Conservation (phyloP, 2,113 vertebrate species). For the Thymallus thymallus region DNA sequence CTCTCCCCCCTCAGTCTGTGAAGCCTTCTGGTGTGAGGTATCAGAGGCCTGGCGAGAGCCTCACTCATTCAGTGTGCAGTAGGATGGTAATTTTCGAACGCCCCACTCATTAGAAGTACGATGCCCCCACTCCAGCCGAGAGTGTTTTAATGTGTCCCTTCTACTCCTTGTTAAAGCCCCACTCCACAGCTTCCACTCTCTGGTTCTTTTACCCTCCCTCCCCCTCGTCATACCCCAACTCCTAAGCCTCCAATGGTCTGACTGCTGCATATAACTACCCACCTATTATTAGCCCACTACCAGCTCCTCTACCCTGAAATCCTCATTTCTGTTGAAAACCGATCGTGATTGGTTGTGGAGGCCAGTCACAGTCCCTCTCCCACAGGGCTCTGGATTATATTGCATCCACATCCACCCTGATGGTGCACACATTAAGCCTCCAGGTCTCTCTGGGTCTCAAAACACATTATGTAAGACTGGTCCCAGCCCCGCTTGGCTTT, state of each 20-base stretch:
- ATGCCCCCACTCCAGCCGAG: conserved; percentile 43
- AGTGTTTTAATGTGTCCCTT: neutral
- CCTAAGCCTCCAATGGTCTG: neutral
- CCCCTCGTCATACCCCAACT: conserved; percentile 2
- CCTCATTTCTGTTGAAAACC: too few relatives aligned
- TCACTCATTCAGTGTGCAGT: conserved; percentile 21
- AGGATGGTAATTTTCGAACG: conserved; percentile 43
- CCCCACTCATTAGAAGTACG: conserved; percentile 37
- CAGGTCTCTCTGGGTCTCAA: conserved; percentile 34
- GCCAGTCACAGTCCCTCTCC: conserved; percentile 15
- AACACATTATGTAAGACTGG: conserved; percentile 32
- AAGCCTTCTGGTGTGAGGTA: too few relatives aligned
- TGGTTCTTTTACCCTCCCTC: conserved; percentile 17
- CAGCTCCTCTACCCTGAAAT: neutral
- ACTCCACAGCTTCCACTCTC: conserved; percentile 16
- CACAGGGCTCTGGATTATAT: conserved; percentile 27
- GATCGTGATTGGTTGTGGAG: conserved; percentile 5
- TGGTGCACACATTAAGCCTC: conserved; percentile 45
- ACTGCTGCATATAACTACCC: conserved; percentile 28
- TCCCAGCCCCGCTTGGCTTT: neutral
- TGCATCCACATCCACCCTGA: conserved; percentile 19
- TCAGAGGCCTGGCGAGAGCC: conserved; percentile 29
- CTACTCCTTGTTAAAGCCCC: conserved; percentile 19
- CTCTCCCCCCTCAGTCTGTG: neutral
- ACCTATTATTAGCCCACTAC: conserved; percentile 31